Evolutionary conservation across 1,140 invertebrate genomes (phyloP).

Genomic region (Anastatus disparis): DNA sequence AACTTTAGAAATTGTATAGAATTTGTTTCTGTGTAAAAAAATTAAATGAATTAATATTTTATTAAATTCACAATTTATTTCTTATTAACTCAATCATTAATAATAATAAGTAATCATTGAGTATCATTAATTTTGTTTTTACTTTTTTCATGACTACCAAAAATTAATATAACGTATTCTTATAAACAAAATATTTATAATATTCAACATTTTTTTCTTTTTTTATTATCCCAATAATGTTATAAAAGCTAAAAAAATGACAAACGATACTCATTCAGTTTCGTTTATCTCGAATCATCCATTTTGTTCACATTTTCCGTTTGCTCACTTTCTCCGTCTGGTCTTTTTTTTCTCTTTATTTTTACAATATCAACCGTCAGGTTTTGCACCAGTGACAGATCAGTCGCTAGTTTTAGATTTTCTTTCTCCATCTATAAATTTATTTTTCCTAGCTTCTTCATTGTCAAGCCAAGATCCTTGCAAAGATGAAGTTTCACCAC

Average conservation of each 20-base stretch:
- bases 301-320: background rate
- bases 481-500: background rate
- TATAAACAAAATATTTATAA: background rate
- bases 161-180: too few species aligned
- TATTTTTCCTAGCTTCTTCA: constrained; percentile 52
- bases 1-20: too few species aligned
- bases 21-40: too few species aligned
- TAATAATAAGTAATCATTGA: too few species aligned
- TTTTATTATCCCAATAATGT: background rate
- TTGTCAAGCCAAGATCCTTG: constrained; percentile 45
- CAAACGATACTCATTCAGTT: background rate
- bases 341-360: too few species aligned
- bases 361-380: background rate
- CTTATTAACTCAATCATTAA: too few species aligned
- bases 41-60: too few species aligned
- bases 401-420: constrained; percentile 44
- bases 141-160: too few species aligned
- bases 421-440: constrained; percentile 59
- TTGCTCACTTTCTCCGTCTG: background rate
- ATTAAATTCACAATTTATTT: too few species aligned
- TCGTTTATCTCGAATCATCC: background rate
- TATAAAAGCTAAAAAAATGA: constrained; percentile 6
- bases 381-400: background rate
- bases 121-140: too few species aligned
- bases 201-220: background rate